phyloP scores from a whole-genome alignment of 2,797 vertebrate genomes.

The Eremophila alpestris region DNA sequence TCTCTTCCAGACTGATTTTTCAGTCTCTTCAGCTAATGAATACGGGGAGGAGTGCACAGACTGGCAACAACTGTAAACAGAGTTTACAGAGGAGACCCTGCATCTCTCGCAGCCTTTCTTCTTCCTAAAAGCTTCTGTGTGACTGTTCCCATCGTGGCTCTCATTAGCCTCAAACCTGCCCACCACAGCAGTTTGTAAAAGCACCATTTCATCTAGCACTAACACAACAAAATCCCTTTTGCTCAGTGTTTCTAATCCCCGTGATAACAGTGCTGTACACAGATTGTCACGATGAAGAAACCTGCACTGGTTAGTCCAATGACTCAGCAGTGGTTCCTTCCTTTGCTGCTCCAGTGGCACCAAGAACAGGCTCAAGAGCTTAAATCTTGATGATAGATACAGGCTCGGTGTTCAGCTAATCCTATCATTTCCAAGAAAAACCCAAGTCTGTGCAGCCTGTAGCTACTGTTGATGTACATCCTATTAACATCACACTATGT shows the following conservation, averaged over 20 bases:
- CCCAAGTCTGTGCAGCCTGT: background rate
- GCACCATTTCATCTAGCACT: background rate
- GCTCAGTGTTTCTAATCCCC: background rate
- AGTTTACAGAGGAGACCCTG: background rate
- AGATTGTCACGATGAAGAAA: background rate
- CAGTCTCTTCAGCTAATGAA: slow-evolving; percentile 17
- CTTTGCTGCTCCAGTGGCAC: background rate
- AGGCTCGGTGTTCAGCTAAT: background rate
- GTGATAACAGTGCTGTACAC: background rate
- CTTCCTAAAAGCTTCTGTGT: background rate
- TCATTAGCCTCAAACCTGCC: background rate
- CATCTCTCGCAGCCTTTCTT: background rate
- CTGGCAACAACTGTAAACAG: background rate
- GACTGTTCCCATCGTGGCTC: background rate
- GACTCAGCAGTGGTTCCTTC: background rate
- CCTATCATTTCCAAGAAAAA: background rate
- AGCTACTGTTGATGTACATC: background rate
- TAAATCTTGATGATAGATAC: background rate
- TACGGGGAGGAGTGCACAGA: background rate
- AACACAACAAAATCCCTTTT: background rate
- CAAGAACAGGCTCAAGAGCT: background rate
- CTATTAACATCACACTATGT: background rate
- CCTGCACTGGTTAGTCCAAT: background rate
- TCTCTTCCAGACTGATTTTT: slow-evolving; percentile 7
- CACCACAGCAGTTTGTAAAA: background rate